Evolutionary conservation across 1,140 invertebrate genomes (phyloP).

Genomic region (Gonatopus flavifemur): DNA sequence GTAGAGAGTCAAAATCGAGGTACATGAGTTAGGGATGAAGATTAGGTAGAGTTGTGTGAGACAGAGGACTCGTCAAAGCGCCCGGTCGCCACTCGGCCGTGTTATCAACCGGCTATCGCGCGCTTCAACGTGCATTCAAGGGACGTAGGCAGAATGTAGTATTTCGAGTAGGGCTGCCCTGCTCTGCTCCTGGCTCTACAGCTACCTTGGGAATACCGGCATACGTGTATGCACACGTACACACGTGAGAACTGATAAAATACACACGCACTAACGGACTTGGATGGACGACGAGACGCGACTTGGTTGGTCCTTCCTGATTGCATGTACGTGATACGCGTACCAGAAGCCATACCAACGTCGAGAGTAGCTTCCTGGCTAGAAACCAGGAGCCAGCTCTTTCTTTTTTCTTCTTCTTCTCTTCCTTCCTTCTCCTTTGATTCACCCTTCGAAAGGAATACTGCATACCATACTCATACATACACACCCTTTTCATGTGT

Average conservation of each 20-base stretch:
- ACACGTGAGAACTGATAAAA: neutral
- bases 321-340: slow-evolving; percentile 30
- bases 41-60: slow-evolving; percentile 2
- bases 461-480: too few relatives aligned
- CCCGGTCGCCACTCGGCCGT: slow-evolving; percentile 24
- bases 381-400: too few relatives aligned
- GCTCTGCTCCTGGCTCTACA: slow-evolving; percentile 34
- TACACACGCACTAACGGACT: neutral
- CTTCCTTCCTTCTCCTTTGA: neutral
- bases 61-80: slow-evolving; percentile 33
- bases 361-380: neutral
- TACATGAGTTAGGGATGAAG: slow-evolving; percentile 8
- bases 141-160: slow-evolving; percentile 30
- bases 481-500: too few relatives aligned
- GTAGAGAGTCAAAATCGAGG: slow-evolving; percentile 4
- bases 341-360: neutral
- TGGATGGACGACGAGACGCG: slow-evolving; percentile 7
- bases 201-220: slow-evolving; percentile 34
- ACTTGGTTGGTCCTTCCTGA: slow-evolving; percentile 27
- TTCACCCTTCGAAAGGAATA: slow-evolving; percentile 14
- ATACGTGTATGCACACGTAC: slow-evolving; percentile 1
- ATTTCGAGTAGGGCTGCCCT: too few relatives aligned
- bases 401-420: slow-evolving; percentile 1
- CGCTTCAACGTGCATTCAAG: slow-evolving; percentile 27
- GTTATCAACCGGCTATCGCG: slow-evolving; percentile 47